phyloP scores from a whole-genome alignment of 2,888 invertebrate species.

The Ophioninae sp. region DNA sequence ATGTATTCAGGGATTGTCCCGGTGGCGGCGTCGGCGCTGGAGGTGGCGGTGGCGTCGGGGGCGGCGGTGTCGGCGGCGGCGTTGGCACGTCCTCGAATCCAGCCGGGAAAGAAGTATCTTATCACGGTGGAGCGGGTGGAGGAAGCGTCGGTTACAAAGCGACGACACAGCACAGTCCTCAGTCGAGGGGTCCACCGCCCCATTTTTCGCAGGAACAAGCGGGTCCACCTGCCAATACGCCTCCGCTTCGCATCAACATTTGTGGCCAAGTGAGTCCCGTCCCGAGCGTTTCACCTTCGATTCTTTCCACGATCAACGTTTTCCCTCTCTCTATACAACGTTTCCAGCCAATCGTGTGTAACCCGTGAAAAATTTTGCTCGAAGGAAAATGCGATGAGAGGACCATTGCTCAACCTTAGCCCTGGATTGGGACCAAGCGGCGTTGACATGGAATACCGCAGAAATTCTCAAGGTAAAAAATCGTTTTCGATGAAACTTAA shows the following conservation, averaged over 20 bases:
- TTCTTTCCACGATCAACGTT: too few species aligned
- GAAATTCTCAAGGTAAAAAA: conserved; percentile 75
- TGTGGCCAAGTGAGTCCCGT: conserved; percentile 81
- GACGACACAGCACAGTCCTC: conserved; percentile 76
- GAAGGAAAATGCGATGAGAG: conserved; percentile 79
- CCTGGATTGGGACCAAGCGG: conserved; percentile 77
- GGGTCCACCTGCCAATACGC: conserved; percentile 80
- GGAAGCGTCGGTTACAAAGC: conserved; percentile 76
- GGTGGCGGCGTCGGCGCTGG: conserved; percentile 35
- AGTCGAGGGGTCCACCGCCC: conserved; percentile 74
- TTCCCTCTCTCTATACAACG: too few species aligned
- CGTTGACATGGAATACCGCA: conserved; percentile 77
- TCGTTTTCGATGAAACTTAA: too few species aligned
- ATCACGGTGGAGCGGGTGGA: conserved; percentile 77
- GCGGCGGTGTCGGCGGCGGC: conserved; percentile 35
- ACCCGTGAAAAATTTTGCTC: conserved; percentile 41
- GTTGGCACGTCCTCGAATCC: conserved; percentile 77
- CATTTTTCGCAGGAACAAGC: conserved; percentile 76
- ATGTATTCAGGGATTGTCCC: conserved; percentile 74
- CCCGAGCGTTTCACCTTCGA: conserved; percentile 62
- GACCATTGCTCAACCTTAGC: conserved; percentile 80
- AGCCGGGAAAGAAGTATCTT: conserved; percentile 77
- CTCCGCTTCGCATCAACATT: conserved; percentile 83
- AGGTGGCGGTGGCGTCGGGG: too few species aligned
- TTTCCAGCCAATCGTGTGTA: too few species aligned